These are phyloP conservation scores for Cyrtodaria siliqua DNA, from an alignment of 2,888 invertebrate genomes.

Conservation along the genomic window DNA sequence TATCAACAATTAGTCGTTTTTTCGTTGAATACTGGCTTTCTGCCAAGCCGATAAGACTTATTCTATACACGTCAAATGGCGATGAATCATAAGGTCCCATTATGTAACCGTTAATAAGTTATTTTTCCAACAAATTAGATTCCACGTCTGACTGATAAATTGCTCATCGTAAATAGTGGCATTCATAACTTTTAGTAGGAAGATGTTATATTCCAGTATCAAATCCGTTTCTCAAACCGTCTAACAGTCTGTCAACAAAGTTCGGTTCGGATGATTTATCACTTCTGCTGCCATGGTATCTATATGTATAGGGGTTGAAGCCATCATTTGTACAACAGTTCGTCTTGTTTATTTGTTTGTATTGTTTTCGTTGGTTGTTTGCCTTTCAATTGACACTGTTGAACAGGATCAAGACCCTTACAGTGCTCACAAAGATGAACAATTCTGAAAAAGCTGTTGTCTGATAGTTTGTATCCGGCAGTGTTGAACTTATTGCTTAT, in stretches of 20 bases:
- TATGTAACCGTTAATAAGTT: conserved; percentile 50
- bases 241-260: not conserved
- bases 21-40: conserved; percentile 54
- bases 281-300: conserved; percentile 4
- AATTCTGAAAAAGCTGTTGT: too few relatives aligned
- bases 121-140: conserved; percentile 34
- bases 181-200: conserved; percentile 2
- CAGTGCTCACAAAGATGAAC: too few relatives aligned
- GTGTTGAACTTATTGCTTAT: too few relatives aligned
- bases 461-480: too few relatives aligned
- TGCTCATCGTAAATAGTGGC: conserved; percentile 51
- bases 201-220: not conserved
- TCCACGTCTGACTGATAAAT: conserved; percentile 25
- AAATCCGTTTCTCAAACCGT: conserved; percentile 12
- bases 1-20: conserved; percentile 56
- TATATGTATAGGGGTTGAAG: conserved; percentile 7
- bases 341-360: too few relatives aligned
- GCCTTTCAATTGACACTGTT: too few relatives aligned
- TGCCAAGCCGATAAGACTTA: conserved; percentile 49
- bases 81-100: conserved; percentile 38
- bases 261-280: conserved; percentile 5
- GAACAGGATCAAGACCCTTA: too few relatives aligned
- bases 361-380: too few relatives aligned
- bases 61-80: conserved; percentile 46
- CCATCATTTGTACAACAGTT: too few relatives aligned